A percentile compares a stretch with the other conserved stretches of the same genome.
phyloP scores from a whole-genome alignment of 2,113 vertebrate genomes.

The Genyomyrus donnyi region DNA sequence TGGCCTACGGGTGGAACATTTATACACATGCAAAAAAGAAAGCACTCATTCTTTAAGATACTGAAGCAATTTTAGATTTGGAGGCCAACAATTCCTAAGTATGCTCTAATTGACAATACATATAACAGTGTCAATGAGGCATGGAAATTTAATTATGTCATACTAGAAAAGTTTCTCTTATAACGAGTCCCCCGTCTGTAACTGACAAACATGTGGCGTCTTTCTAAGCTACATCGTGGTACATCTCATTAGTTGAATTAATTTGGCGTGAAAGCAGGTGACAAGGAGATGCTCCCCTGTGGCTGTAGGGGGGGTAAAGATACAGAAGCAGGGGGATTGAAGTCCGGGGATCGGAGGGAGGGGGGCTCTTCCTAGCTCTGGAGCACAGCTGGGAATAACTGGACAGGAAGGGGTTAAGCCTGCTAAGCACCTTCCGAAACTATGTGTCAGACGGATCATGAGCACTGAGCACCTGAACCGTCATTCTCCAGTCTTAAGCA shows the following conservation, averaged over 20 bases:
- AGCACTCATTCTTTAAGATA: not conserved
- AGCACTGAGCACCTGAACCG: not conserved
- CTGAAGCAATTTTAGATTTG: not conserved
- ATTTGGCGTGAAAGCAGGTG: constrained; percentile 15
- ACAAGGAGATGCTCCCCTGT: not conserved
- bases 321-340: not conserved
- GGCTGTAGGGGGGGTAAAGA: not conserved
- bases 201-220: not conserved
- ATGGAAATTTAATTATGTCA: constrained; percentile 5
- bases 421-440: not conserved
- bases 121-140: not conserved
- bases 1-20: not conserved
- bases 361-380: not conserved
- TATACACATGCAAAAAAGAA: not conserved
- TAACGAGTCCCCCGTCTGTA: not conserved
- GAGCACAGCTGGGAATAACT: not conserved
- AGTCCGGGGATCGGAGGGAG: not conserved
- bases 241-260: constrained; percentile 13
- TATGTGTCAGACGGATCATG: not conserved
- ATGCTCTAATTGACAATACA: not conserved
- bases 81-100: not conserved
- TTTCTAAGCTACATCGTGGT: not conserved
- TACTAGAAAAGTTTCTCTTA: not conserved
- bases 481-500: not conserved
- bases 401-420: not conserved